A percentile compares a stretch with the other conserved stretches of the same genome.
phyloP scores from a whole-genome alignment of 2,888 invertebrate species.

The Artemia sinica region DNA sequence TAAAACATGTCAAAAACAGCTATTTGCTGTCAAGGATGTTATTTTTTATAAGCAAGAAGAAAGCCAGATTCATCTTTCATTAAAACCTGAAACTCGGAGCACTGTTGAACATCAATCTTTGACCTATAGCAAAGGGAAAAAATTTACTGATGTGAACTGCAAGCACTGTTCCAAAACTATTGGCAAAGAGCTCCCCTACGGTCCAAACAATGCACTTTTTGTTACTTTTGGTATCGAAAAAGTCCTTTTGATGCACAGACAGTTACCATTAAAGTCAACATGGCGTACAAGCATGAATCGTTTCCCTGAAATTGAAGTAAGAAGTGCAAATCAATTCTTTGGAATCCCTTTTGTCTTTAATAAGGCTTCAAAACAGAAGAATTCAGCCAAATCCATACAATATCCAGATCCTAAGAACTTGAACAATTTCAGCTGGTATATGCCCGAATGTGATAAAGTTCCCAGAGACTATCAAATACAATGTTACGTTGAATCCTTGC shows the following conservation, averaged over 20 bases:
- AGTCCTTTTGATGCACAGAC: background rate
- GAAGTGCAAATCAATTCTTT: too few relatives aligned
- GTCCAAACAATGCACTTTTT: background rate
- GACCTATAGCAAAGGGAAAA: too few relatives aligned
- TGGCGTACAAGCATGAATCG: too few relatives aligned
- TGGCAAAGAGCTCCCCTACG: background rate
- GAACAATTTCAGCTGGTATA: too few relatives aligned
- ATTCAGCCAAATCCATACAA: too few relatives aligned
- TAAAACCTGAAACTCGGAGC: background rate
- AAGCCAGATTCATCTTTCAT: background rate
- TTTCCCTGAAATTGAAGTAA: too few relatives aligned
- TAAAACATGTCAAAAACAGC: background rate
- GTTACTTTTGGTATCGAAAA: slow-evolving; percentile 6
- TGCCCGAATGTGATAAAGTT: background rate
- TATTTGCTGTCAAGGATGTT: background rate
- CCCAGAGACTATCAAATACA: background rate
- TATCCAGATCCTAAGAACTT: too few relatives aligned
- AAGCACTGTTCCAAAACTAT: background rate
- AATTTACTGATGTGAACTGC: background rate
- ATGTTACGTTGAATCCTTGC: background rate
- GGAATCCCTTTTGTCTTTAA: too few relatives aligned
- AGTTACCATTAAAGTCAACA: background rate
- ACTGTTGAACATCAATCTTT: background rate
- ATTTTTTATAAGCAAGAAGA: background rate
- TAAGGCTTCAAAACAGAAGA: too few relatives aligned